These are phyloP conservation scores for Digitonthophagus gazella DNA, from an alignment of 2,888 invertebrate species.

Conservation along the genomic window DNA sequence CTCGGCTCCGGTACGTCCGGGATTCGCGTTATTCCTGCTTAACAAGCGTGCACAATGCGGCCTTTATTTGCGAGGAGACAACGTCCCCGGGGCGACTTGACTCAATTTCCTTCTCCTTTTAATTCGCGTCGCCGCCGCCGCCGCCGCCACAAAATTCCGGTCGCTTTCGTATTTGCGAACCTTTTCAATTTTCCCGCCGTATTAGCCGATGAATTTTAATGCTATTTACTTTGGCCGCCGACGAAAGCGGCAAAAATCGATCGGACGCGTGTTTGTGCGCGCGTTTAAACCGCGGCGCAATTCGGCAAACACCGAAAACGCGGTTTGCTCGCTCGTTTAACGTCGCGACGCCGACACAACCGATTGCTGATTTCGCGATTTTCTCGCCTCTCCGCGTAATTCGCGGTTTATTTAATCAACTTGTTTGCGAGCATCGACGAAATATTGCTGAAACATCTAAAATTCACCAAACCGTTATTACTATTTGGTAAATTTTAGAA, in stretches of 20 bases:
- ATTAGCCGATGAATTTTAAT: too few species aligned
- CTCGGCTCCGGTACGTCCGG: too few species aligned
- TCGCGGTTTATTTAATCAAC: not conserved
- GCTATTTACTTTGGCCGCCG: too few species aligned
- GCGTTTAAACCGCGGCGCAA: too few species aligned
- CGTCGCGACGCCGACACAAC: too few species aligned
- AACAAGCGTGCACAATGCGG: conserved; percentile 12
- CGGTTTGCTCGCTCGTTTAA: too few species aligned
- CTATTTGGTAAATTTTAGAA: too few species aligned
- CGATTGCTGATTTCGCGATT: not conserved
- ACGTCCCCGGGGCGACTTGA: not conserved
- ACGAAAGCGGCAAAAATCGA: too few species aligned
- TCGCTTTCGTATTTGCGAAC: not conserved
- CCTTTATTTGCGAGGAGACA: not conserved
- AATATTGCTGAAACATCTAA: not conserved
- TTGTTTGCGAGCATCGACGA: not conserved
- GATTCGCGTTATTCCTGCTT: conserved; percentile 14
- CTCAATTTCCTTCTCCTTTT: too few species aligned
- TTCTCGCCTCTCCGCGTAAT: not conserved
- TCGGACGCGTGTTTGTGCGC: too few species aligned
- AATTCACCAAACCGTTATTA: too few species aligned
- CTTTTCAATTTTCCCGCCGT: not conserved
- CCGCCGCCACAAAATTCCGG: not conserved
- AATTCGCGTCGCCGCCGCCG: not conserved
- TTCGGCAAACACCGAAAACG: too few species aligned